Conservation (phyloP, 1,140 invertebrate genomes). For the Caenorhabditis inopinata region DNA sequence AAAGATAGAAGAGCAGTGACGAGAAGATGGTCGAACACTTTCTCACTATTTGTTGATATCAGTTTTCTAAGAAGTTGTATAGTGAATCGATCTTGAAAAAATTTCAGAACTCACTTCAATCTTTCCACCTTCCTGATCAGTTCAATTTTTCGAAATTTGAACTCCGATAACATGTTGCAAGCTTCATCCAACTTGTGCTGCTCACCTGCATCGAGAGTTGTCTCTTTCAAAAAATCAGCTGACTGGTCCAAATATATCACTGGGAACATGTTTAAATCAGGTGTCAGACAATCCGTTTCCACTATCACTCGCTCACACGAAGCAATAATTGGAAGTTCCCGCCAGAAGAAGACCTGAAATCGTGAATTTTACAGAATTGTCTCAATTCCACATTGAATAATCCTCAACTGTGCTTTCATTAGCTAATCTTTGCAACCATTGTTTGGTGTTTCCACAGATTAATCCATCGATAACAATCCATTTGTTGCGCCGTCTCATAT, state of each 20-base stretch:
- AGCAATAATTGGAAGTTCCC: neutral
- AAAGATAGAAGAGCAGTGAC: neutral
- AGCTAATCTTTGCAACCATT: neutral
- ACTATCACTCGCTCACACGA: neutral
- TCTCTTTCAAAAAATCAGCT: neutral
- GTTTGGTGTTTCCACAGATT: neutral
- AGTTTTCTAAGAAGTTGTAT: neutral
- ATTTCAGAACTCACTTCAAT: neutral
- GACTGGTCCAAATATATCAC: neutral
- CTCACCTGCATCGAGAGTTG: neutral
- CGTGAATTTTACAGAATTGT: neutral
- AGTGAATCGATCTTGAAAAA: neutral
- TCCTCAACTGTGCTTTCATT: slow-evolving; percentile 12
- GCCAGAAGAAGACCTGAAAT: neutral
- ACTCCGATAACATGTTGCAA: neutral
- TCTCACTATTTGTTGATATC: neutral
- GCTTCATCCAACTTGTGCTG: neutral
- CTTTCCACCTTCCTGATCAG: neutral
- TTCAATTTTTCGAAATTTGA: neutral
- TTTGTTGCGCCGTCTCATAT: slow-evolving; percentile 8
- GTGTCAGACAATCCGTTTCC: neutral
- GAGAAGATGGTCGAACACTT: neutral
- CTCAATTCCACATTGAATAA: neutral
- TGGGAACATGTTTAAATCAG: neutral
- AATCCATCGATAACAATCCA: neutral